Evolutionary conservation across 2,113 vertebrate species (phyloP), one percentile per base, ranked within the genome.

Genomic region (Leucosticte australis): DNA sequence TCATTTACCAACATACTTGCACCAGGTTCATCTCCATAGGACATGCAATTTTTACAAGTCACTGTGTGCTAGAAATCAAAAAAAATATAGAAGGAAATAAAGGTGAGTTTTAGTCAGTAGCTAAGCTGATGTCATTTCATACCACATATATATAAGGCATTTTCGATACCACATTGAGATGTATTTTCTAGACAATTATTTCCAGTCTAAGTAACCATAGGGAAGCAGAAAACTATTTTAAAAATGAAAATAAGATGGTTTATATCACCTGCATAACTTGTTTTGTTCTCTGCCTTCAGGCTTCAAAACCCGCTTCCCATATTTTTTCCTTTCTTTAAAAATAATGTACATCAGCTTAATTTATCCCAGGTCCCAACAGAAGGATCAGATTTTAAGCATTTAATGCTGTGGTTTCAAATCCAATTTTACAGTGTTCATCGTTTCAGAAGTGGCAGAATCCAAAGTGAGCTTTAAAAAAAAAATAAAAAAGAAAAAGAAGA

Each of bases 321-420:
- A 98, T 97, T 98, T 98, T 97, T 97, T 78, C 87, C 96, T 97
- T 97, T 97, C 95, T 97, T 98, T 97, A 97, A 98, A 97, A 98
- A 98, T 97, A 98, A 97, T 96, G 97, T 98, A 98, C 98, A 98
- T 98, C 96, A 97, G 87, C 97, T 98, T 98, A 98, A 98, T 98
- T 98, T 98, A 98, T 98, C 97, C 98, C 98, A 98, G 98, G 97
- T 98, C 98, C 95, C 97, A 96, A 97, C 97, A 98, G 97, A 97
- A 98, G 98, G 98, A 98, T 98, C 97, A 46, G 77, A 98, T 98
- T 98, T 97, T 98, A 97, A 97, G 95, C 96, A 97, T 97, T 98
- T 97, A 97, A 97, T 98, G 96, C 95, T 98, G 97, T 86, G 96
- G 97, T 98, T 98, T 98, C 97, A 98, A 98, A 98, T 98, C 97